phyloP scores from a whole-genome alignment of 2,797 vertebrate species.

The Cirrhinus mrigala region DNA sequence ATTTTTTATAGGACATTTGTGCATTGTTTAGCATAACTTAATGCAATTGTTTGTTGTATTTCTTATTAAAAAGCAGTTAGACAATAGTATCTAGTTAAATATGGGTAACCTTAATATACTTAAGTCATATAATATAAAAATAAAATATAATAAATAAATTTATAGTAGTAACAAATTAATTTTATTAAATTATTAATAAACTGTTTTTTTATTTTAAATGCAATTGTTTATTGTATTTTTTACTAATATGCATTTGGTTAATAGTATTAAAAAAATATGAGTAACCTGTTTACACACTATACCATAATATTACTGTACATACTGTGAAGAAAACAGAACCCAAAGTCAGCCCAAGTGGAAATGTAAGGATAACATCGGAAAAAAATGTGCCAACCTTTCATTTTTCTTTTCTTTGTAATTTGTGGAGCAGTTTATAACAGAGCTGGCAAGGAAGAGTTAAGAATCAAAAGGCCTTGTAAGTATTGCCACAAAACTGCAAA shows the following conservation, averaged over 20 bases:
- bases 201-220: no score
- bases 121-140: not conserved
- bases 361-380: slow-evolving; percentile 20
- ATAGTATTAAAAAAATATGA: not conserved
- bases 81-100: not conserved
- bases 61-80: not conserved
- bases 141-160: not conserved
- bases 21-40: not conserved
- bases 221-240: not conserved
- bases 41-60: not conserved
- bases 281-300: not conserved
- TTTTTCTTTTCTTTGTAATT: slow-evolving; percentile 49
- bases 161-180: no score
- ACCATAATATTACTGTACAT: slow-evolving; percentile 4
- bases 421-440: slow-evolving; percentile 51
- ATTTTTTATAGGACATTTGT: no score
- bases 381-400: slow-evolving; percentile 30
- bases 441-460: slow-evolving; percentile 65
- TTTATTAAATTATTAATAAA: no score
- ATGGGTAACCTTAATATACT: not conserved
- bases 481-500: slow-evolving; percentile 77
- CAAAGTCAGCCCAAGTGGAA: slow-evolving; percentile 27
- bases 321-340: slow-evolving; percentile 1
- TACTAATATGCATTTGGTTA: not conserved
- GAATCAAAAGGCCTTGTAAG: slow-evolving; percentile 76